Evolutionary conservation across 2,113 vertebrate genomes (phyloP).

Genomic region (Lota lota): DNA sequence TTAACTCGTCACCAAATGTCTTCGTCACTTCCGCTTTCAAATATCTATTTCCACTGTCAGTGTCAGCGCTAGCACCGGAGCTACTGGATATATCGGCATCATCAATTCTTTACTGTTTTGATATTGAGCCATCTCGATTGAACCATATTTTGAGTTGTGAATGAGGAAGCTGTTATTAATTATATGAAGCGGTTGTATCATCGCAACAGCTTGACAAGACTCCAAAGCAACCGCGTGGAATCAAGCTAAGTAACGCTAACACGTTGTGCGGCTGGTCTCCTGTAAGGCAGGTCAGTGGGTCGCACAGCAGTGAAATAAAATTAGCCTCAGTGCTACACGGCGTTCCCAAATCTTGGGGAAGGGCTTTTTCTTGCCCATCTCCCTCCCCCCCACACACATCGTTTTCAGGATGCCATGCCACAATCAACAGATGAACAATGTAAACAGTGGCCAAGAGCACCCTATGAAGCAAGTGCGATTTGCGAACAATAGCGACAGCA

Average conservation of each 20-base stretch:
- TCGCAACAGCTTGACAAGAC: neutral
- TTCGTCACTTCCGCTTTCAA: conserved; percentile 27
- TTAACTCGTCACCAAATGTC: conserved; percentile 13
- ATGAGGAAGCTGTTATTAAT: too few species aligned
- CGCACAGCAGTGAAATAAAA: neutral
- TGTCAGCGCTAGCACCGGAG: conserved; percentile 39
- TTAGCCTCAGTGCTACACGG: conserved; percentile 3
- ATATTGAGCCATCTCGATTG: neutral
- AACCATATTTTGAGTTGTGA: too few species aligned
- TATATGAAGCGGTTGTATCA: neutral
- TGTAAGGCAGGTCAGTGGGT: conserved; percentile 24
- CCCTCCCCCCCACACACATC: conserved; percentile 6
- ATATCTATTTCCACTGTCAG: conserved; percentile 1
- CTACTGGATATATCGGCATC: too few species aligned
- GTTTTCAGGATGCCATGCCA: conserved; percentile 77
- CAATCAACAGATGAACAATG: conserved; percentile 72
- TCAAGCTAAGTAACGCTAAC: conserved; percentile 16
- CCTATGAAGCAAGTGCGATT: conserved; percentile 77
- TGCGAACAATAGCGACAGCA: conserved; percentile 55
- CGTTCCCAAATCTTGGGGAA: neutral
- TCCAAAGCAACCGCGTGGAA: conserved; percentile 9
- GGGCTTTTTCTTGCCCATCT: neutral
- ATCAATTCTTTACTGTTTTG: neutral
- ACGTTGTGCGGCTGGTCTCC: conserved; percentile 43
- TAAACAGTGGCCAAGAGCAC: conserved; percentile 63